Conservation (phyloP, 1,140 invertebrate genomes). For the Pachypeltis micranthus region DNA sequence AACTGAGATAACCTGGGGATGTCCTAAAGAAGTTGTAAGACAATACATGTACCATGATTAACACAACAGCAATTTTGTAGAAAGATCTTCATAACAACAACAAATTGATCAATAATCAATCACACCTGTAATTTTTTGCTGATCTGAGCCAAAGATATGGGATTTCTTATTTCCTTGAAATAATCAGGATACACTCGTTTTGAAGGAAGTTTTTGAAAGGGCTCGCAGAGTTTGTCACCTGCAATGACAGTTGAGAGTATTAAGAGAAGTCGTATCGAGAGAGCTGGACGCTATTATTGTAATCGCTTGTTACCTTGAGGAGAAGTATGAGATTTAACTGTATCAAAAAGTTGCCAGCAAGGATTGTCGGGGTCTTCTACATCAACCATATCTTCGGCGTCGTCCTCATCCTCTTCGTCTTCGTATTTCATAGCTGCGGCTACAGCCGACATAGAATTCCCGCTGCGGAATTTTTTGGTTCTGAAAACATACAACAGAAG, state of each 20-base stretch:
- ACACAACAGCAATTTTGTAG: too few species aligned
- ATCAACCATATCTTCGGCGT: slow-evolving; percentile 49
- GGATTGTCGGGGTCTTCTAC: slow-evolving; percentile 55
- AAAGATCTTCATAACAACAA: too few species aligned
- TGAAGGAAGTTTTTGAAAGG: slow-evolving; percentile 86
- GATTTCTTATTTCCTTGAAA: slow-evolving; percentile 92
- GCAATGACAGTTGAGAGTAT: slow-evolving; percentile 14
- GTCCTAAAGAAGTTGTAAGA: too few species aligned
- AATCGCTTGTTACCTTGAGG: slow-evolving; percentile 41
- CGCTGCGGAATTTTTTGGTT: slow-evolving; percentile 35
- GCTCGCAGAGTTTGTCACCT: slow-evolving; percentile 67
- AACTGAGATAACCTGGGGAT: too few species aligned
- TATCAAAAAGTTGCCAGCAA: slow-evolving; percentile 67
- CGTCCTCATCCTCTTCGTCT: slow-evolving; percentile 44
- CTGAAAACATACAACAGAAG: slow-evolving; percentile 26
- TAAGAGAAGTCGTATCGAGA: too few species aligned
- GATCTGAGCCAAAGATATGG: slow-evolving; percentile 88
- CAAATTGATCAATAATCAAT: too few species aligned
- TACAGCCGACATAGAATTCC: slow-evolving; percentile 42
- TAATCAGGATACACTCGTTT: slow-evolving; percentile 90
- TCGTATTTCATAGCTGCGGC: slow-evolving; percentile 47
- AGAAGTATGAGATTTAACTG: slow-evolving; percentile 56
- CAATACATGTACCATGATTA: too few species aligned
- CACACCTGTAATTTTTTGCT: slow-evolving; percentile 79
- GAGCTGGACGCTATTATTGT: not conserved